These are phyloP conservation scores for Rhinoptilus africanus DNA, from an alignment of 2,113 vertebrate genomes.

Conservation along the genomic window DNA sequence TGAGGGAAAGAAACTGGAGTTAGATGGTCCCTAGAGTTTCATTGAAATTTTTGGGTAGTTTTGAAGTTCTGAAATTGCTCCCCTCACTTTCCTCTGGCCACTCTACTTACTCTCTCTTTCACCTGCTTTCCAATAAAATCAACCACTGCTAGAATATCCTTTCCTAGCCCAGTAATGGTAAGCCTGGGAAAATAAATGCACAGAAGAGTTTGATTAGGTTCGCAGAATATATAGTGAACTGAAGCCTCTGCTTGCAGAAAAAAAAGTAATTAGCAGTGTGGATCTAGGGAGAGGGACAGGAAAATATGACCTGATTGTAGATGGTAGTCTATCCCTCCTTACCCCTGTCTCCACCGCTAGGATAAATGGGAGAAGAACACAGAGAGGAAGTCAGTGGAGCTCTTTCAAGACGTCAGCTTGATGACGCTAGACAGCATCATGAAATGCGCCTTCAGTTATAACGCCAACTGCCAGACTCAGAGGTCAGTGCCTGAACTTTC, in stretches of 20 bases:
- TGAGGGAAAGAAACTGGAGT: background rate
- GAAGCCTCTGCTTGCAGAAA: background rate
- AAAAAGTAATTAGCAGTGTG: background rate
- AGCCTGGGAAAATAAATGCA: background rate
- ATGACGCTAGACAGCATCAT: slow-evolving; percentile 89
- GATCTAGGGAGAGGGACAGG: background rate
- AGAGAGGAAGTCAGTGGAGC: slow-evolving; percentile 73
- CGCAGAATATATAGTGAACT: background rate
- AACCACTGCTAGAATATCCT: background rate
- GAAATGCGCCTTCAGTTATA: slow-evolving; percentile 86
- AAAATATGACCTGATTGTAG: background rate
- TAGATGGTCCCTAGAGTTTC: background rate
- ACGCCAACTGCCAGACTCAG: slow-evolving; percentile 76
- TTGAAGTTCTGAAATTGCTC: background rate
- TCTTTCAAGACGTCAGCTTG: slow-evolving; percentile 81
- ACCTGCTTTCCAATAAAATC: background rate
- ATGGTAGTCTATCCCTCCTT: background rate
- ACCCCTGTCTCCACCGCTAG: slow-evolving; percentile 50
- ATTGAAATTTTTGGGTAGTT: background rate
- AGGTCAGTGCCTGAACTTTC: slow-evolving; percentile 68
- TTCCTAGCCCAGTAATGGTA: background rate
- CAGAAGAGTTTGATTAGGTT: background rate
- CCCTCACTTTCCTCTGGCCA: background rate
- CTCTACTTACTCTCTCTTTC: background rate
- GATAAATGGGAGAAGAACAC: slow-evolving; percentile 81